These are phyloP conservation scores for Chiridota heheva DNA, from an alignment of 35 echinoderm and acorn worm species.

Conservation along the genomic window DNA sequence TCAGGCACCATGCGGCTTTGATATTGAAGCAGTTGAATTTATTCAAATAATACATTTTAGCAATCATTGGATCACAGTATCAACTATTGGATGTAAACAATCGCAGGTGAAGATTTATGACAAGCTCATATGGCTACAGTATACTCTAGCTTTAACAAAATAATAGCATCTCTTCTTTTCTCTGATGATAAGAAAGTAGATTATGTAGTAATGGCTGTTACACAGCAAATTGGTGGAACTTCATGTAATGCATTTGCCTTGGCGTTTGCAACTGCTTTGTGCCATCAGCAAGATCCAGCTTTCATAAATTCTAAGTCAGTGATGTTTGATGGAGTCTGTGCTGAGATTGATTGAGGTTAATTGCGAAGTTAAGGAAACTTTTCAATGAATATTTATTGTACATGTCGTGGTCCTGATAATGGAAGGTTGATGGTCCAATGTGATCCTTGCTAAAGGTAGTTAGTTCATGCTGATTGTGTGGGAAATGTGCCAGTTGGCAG, in stretches of 20 bases:
- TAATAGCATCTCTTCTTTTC: neutral
- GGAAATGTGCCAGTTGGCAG: neutral
- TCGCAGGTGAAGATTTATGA: neutral
- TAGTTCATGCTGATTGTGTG: conserved; percentile 1
- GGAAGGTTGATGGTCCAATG: neutral
- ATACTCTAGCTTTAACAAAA: neutral
- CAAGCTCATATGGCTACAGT: neutral
- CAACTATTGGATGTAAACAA: neutral
- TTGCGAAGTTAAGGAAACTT: neutral
- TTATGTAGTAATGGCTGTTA: neutral
- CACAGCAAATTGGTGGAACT: neutral
- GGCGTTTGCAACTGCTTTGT: neutral
- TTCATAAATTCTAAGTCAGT: neutral
- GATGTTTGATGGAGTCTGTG: too few relatives aligned
- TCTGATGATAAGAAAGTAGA: neutral
- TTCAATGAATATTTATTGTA: neutral
- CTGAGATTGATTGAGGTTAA: neutral
- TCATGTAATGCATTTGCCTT: neutral
- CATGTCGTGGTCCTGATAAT: neutral
- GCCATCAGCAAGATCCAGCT: neutral
- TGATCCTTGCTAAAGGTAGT: neutral
- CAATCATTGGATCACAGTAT: neutral
- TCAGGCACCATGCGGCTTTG: too few relatives aligned
- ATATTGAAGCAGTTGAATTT: too few relatives aligned
- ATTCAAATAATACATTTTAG: too few relatives aligned